These are phyloP conservation scores for Acleris sparsana DNA, from an alignment of 2,888 invertebrate genomes.

Conservation along the genomic window DNA sequence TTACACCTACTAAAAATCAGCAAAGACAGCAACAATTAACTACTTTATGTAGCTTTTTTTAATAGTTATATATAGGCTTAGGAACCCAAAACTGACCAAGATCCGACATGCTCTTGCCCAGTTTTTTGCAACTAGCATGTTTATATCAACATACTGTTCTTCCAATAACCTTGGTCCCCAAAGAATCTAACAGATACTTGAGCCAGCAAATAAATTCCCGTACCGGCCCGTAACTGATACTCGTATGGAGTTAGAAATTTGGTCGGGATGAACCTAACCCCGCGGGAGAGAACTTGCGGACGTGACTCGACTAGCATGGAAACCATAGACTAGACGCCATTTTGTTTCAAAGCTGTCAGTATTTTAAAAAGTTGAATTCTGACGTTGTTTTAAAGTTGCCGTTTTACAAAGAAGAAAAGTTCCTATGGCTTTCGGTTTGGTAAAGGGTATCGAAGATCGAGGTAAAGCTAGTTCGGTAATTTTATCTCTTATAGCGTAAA, in stretches of 20 bases:
- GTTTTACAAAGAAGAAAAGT: neutral
- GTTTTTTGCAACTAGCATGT: too few species aligned
- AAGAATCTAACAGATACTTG: conserved; percentile 11
- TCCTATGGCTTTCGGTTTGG: neutral
- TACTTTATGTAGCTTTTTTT: too few species aligned
- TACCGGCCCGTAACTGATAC: conserved; percentile 12
- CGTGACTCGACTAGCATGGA: conserved; percentile 8
- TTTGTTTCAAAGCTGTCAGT: conserved; percentile 14
- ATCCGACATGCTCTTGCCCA: too few species aligned
- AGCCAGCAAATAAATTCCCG: conserved; percentile 13
- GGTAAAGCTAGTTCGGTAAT: too few species aligned
- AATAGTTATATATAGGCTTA: too few species aligned
- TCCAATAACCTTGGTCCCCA: neutral
- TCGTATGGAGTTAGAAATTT: conserved; percentile 11
- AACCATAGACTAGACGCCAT: conserved; percentile 8
- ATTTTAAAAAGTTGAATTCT: neutral
- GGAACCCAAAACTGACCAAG: too few species aligned
- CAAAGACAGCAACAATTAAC: too few species aligned
- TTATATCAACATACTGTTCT: neutral
- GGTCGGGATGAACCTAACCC: conserved; percentile 2
- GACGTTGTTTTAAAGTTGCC: neutral
- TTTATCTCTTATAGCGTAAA: too few species aligned
- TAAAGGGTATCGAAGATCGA: too few species aligned
- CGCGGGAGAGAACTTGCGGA: conserved; percentile 9
- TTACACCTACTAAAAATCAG: too few species aligned